phyloP scores from a whole-genome alignment of 2,888 invertebrate genomes.

The Vanessa cardui region DNA sequence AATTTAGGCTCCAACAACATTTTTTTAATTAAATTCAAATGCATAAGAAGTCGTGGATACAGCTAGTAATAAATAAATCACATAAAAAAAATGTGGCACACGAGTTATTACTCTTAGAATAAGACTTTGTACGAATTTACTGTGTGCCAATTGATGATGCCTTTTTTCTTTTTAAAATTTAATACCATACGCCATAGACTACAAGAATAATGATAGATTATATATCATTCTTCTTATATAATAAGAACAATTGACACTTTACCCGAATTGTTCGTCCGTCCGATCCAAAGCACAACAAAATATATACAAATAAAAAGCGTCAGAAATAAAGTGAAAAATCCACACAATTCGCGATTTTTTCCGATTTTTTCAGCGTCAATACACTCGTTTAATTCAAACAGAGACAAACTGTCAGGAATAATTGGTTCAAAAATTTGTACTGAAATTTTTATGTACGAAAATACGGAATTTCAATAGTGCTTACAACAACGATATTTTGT shows the following conservation, averaged over 20 bases:
- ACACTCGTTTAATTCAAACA: conserved; percentile 34
- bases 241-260: neutral
- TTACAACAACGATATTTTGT: neutral
- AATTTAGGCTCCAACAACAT: no score
- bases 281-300: neutral
- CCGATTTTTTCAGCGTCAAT: conserved; percentile 25
- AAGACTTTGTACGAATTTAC: no score
- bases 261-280: neutral
- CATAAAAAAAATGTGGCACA: no score
- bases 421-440: conserved; percentile 32
- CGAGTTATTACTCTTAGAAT: no score
- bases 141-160: no score
- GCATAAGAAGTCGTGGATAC: no score
- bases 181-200: no score
- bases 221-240: no score
- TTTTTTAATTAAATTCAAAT: no score
- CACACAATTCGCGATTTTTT: conserved; percentile 13
- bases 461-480: conserved; percentile 2
- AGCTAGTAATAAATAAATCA: no score
- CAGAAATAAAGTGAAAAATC: conserved; percentile 3
- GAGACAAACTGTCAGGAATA: conserved; percentile 33
- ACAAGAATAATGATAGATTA: no score
- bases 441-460: conserved; percentile 6
- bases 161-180: no score
- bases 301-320: neutral